These are phyloP conservation scores for Limenitis camilla DNA, from an alignment of 2,888 invertebrate genomes.

Conservation along the genomic window DNA sequence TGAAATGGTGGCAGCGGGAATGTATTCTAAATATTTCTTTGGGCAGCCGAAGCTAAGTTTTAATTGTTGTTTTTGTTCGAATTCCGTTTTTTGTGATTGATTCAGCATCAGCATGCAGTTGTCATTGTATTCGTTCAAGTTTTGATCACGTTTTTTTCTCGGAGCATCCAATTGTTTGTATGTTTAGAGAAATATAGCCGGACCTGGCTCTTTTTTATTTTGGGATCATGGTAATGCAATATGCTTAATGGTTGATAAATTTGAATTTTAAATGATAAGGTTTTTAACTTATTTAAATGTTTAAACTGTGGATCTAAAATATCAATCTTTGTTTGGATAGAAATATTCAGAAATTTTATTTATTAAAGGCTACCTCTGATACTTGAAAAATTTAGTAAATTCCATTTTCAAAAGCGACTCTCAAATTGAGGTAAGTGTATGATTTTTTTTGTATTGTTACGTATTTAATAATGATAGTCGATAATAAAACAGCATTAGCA, in stretches of 20 bases:
- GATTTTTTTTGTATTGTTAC: neutral
- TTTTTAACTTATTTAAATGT: conserved; percentile 7
- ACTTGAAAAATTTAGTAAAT: too few relatives aligned
- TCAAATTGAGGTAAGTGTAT: too few relatives aligned
- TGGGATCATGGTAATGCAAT: conserved; percentile 50
- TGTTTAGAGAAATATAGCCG: conserved; percentile 56
- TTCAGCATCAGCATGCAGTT: conserved; percentile 71
- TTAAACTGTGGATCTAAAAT: neutral
- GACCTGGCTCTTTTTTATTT: conserved; percentile 39
- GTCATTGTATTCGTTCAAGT: conserved; percentile 70
- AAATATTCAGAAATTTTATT: too few relatives aligned
- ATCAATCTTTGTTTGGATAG: too few relatives aligned
- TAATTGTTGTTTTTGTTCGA: conserved; percentile 74
- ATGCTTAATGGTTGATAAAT: conserved; percentile 62
- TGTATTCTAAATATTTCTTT: conserved; percentile 71
- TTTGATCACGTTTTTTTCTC: conserved; percentile 63
- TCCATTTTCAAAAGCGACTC: too few relatives aligned
- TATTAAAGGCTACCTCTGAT: too few relatives aligned
- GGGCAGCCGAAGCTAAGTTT: conserved; percentile 49
- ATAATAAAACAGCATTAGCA: conserved; percentile 14
- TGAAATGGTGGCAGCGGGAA: conserved; percentile 31
- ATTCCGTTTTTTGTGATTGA: conserved; percentile 74
- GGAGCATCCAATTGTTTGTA: conserved; percentile 62
- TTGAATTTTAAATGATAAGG: conserved; percentile 34
- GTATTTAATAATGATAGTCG: neutral